Percentiles rank a stretch among this genome's conserved stretches.
Conservation (phyloP, 2,888 invertebrate species). For the Pammene aurita region DNA sequence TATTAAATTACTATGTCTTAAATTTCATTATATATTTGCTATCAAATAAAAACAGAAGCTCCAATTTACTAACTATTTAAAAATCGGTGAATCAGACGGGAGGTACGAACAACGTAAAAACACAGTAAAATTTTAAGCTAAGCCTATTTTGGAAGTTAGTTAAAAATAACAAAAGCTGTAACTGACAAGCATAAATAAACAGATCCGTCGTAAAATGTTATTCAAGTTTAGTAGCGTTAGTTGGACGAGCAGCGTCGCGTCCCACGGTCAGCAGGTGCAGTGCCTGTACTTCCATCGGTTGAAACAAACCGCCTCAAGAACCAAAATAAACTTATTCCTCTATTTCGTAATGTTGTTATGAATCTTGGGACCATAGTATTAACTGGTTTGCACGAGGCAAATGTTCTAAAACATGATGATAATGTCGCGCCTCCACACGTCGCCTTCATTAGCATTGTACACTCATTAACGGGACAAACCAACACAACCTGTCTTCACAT, state of each 20-base stretch:
- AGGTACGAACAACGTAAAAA: background rate
- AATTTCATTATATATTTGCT: too few species aligned
- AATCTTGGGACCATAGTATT: background rate
- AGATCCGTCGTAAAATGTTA: conserved; percentile 19
- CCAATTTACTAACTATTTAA: background rate
- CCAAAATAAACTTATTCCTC: background rate
- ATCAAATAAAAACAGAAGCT: background rate
- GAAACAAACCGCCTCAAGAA: background rate
- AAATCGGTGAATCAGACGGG: too few species aligned
- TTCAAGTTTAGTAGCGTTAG: conserved; percentile 30
- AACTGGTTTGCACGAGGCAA: conserved; percentile 2
- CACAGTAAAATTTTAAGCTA: background rate
- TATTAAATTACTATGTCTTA: too few species aligned
- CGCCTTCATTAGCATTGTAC: conserved; percentile 72
- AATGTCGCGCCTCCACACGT: conserved; percentile 56
- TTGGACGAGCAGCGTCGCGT: conserved; percentile 44
- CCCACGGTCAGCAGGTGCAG: conserved; percentile 49
- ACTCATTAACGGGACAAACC: conserved; percentile 72
- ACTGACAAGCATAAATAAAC: conserved; percentile 21
- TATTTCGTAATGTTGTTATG: background rate
- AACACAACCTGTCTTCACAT: conserved; percentile 58
- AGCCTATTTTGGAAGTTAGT: background rate
- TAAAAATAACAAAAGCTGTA: conserved; percentile 11
- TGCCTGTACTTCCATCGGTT: background rate
- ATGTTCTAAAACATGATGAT: background rate